Conservation (phyloP, 2,113 vertebrate species). For the Tupaia chinensis region DNA sequence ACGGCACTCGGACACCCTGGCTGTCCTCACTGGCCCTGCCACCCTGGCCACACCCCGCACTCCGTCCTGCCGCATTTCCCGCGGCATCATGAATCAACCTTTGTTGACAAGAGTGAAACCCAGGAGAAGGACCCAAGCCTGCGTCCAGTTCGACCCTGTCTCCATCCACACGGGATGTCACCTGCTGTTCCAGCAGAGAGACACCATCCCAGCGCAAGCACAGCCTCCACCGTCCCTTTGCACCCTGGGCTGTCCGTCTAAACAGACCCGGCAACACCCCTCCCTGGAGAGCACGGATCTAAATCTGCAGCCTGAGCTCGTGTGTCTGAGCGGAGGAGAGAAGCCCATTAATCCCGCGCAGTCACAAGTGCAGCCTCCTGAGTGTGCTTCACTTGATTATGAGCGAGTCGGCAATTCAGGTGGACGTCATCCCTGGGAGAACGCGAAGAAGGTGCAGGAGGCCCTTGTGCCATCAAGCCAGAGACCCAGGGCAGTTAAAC, state of each 20-base stretch:
- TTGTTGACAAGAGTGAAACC: conserved; percentile 17
- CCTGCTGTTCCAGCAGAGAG: rapidly evolving
- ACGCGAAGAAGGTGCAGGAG: neutral
- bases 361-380: neutral
- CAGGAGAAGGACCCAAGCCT: neutral
- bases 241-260: neutral
- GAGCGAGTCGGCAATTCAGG: conserved; percentile 18
- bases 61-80: neutral
- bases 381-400: conserved; percentile 44
- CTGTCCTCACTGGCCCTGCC: neutral
- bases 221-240: neutral
- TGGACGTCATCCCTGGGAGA: conserved; percentile 36
- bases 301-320: neutral
- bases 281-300: neutral
- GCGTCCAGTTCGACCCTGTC: neutral
- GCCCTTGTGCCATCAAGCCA: neutral
- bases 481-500: neutral
- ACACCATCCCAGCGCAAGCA: neutral
- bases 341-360: neutral
- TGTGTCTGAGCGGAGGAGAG: neutral
- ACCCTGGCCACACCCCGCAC: neutral
- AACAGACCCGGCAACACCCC: neutral
- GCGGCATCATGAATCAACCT: neutral
- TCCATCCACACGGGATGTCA: neutral
- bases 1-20: too few species aligned